phyloP scores from a whole-genome alignment of 2,888 invertebrate species.

The Gasteruption jaculator region DNA sequence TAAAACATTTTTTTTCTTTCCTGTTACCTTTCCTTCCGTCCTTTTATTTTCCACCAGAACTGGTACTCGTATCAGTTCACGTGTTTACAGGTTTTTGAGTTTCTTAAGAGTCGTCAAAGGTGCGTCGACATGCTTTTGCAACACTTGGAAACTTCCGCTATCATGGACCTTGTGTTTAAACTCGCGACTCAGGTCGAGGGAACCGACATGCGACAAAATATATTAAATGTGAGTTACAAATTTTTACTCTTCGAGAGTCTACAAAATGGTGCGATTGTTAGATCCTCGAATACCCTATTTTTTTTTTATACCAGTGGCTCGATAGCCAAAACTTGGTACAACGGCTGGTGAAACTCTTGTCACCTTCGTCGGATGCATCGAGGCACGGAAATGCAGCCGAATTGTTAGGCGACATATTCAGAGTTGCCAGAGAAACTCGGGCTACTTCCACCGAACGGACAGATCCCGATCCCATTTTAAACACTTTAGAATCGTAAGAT shows the following conservation, averaged over 20 bases:
- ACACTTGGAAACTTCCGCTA: conserved; percentile 90
- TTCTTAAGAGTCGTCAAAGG: conserved; percentile 80
- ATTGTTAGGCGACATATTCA: conserved; percentile 81
- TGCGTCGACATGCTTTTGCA: conserved; percentile 83
- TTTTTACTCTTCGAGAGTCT: conserved; percentile 8
- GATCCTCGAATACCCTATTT: too few species aligned
- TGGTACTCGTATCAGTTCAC: conserved; percentile 91
- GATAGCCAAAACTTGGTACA: conserved; percentile 83
- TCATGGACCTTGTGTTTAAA: conserved; percentile 87
- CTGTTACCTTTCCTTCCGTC: conserved; percentile 17
- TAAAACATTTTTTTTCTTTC: conserved; percentile 13
- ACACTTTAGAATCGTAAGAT: conserved; percentile 69
- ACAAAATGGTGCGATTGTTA: too few species aligned
- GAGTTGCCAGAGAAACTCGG: conserved; percentile 61
- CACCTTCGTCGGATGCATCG: conserved; percentile 65
- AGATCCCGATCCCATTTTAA: conserved; percentile 69
- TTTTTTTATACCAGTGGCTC: conserved; percentile 69
- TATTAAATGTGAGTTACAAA: conserved; percentile 60
- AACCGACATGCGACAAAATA: conserved; percentile 65
- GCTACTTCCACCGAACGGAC: conserved; percentile 57
- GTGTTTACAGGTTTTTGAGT: conserved; percentile 88
- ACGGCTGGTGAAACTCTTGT: conserved; percentile 65
- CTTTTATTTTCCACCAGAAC: conserved; percentile 58
- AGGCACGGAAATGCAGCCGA: conserved; percentile 84
- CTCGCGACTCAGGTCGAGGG: conserved; percentile 80